A percentile compares a stretch with the other conserved stretches of the same genome.
phyloP scores from a whole-genome alignment of 2,797 vertebrate genomes.

The Vireo griseus region DNA sequence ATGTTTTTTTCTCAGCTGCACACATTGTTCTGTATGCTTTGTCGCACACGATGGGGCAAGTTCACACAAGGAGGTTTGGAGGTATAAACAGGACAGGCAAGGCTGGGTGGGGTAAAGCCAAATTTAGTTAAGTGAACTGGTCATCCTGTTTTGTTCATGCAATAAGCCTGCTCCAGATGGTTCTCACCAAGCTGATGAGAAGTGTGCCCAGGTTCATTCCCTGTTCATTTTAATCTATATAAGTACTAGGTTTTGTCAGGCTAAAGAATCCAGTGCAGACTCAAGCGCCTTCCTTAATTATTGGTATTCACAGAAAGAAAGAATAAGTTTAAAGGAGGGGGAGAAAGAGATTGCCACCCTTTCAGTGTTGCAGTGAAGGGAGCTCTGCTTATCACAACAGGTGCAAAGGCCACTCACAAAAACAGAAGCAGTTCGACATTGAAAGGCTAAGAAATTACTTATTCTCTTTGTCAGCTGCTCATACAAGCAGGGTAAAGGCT shows the following conservation, averaged over 20 bases:
- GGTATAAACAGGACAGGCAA: conserved; percentile 41
- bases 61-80: neutral
- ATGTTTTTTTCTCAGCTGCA: rapidly evolving
- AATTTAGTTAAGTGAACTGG: conserved; percentile 26
- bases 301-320: conserved; percentile 70
- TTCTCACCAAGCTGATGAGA: neutral
- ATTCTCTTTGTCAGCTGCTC: conserved; percentile 75
- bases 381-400: conserved; percentile 73
- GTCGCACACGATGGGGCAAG: neutral
- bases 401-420: conserved; percentile 72
- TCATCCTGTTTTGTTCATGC: neutral
- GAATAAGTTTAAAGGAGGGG: neutral
- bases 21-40: neutral
- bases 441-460: conserved; percentile 75
- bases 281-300: conserved; percentile 59
- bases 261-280: conserved; percentile 46
- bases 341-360: conserved; percentile 44
- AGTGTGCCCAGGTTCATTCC: neutral
- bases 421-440: conserved; percentile 60
- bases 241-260: conserved; percentile 18
- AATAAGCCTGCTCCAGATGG: neutral
- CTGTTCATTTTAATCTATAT: neutral
- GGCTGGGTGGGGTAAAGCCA: conserved; percentile 9
- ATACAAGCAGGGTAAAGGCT: conserved; percentile 63
- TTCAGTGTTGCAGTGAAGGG: conserved; percentile 66